Base-by-base conservation (phyloP, 1,140 invertebrate genomes). In the Saxidomus purpurata region DNA sequence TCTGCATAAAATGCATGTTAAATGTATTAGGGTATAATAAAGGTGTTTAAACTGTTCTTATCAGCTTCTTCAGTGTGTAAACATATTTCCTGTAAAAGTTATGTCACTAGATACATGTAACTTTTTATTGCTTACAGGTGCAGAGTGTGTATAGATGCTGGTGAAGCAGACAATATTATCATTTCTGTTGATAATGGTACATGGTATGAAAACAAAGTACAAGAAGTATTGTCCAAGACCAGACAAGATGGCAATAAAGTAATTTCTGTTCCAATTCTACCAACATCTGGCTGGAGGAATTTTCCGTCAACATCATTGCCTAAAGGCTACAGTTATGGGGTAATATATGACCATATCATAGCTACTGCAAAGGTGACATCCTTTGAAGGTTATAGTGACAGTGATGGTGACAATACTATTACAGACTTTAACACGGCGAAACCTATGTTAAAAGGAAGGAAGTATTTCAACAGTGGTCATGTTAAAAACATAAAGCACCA, bases 81-180 rank as follows among this genome's bases (percentile, higher is more conserved):
- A n/a, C n/a, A n/a, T n/a, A n/a, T n/a, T n/a, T n/a, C n/a, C n/a
- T n/a, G n/a, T n/a, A n/a, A n/a, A n/a, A 34, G 2, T 17, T 34
- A 36, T 8, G 22, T 71, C 17, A 3, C 19, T 17, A n/a, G n/a
- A n/a, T n/a, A n/a, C n/a, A n/a, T n/a, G 19, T 4, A 36, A 6
- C 3, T 31, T 71, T 76, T 55, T 52, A 8, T 84, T n/a, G n/a
- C n/a, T n/a, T 69, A 38, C 43, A 84, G 82, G 36, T 84, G 82
- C 31, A 40, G n/a, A 84, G 19, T 19, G 22, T 84, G 61, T 84
- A 28, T 71, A n/a, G 82, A 47, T 11, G 82, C 61, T 47, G 52
- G 67, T 36, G 38, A 25, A 1, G 47, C 1, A 19, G 34, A 80
- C 1, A 25, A 80, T 25, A 49, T 80, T 4, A 13, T 80, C 3